Conservation (phyloP, 2,113 vertebrate species). For the Okapia johnstoni region DNA sequence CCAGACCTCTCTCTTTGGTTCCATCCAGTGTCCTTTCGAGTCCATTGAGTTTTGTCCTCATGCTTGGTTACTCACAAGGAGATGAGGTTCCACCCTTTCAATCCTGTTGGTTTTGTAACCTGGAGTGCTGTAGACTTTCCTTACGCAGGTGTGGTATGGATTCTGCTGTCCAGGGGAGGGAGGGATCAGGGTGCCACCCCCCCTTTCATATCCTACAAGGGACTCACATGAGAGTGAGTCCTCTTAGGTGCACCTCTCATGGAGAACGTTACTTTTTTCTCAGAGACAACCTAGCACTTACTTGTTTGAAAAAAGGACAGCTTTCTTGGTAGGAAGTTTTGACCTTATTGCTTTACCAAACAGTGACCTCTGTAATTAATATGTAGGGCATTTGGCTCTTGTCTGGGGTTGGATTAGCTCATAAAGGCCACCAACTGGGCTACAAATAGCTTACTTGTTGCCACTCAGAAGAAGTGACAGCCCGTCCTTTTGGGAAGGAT, state of each 20-base stretch:
- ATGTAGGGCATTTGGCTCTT: background rate
- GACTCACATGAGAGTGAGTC: background rate
- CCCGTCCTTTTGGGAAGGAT: background rate
- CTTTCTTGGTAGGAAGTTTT: background rate
- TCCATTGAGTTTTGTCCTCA: background rate
- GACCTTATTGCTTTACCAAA: background rate
- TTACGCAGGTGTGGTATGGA: background rate
- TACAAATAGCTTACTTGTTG: background rate
- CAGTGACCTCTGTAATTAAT: background rate
- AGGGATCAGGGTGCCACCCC: background rate
- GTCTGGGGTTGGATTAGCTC: background rate
- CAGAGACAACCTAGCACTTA: background rate
- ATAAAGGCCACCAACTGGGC: background rate
- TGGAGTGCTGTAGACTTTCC: background rate
- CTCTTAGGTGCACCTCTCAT: rapidly evolving
- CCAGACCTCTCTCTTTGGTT: background rate
- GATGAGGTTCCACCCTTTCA: background rate
- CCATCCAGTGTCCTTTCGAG: background rate
- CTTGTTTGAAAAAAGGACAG: background rate
- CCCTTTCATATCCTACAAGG: background rate
- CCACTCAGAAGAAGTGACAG: background rate
- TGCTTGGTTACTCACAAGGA: background rate
- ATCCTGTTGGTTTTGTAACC: background rate
- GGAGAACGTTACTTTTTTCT: background rate
- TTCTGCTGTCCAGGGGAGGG: background rate